Percentiles rank a stretch among this genome's conserved stretches.
Evolutionary conservation across 2,797 vertebrate species (phyloP).

Genomic region (Lagothrix lagotricha): DNA sequence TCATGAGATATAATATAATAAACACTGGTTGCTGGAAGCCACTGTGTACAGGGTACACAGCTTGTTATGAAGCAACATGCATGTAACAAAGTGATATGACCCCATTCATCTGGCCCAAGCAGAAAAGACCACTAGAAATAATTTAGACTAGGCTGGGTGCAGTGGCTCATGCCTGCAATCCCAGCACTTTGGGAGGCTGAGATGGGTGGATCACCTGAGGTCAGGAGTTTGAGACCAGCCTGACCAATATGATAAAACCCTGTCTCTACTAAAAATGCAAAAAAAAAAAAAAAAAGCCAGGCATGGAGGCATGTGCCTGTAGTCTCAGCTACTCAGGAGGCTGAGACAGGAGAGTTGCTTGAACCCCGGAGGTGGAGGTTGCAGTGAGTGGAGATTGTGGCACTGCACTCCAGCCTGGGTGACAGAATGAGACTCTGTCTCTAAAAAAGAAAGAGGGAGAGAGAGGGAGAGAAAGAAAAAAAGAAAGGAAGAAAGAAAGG

Average conservation of each 20-base stretch:
- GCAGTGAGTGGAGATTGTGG: neutral
- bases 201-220: neutral
- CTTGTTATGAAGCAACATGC: neutral
- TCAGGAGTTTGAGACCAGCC: neutral
- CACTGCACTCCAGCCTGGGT: neutral
- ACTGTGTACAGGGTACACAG: neutral
- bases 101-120: neutral
- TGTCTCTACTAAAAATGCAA: neutral
- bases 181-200: neutral
- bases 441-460: neutral
- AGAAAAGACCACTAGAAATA: neutral
- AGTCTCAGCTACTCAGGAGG: neutral
- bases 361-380: neutral
- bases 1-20: neutral
- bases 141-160: neutral
- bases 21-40: neutral
- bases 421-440: neutral
- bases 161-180: neutral
- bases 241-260: neutral
- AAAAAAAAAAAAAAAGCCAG: no score
- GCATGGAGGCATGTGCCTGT: neutral
- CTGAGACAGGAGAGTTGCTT: neutral
- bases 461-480: fast-evolving
- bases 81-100: neutral
- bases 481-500: fast-evolving